These are phyloP conservation scores for Tangara arthus DNA, from an alignment of 2,797 vertebrate genomes.

Conservation along the genomic window DNA sequence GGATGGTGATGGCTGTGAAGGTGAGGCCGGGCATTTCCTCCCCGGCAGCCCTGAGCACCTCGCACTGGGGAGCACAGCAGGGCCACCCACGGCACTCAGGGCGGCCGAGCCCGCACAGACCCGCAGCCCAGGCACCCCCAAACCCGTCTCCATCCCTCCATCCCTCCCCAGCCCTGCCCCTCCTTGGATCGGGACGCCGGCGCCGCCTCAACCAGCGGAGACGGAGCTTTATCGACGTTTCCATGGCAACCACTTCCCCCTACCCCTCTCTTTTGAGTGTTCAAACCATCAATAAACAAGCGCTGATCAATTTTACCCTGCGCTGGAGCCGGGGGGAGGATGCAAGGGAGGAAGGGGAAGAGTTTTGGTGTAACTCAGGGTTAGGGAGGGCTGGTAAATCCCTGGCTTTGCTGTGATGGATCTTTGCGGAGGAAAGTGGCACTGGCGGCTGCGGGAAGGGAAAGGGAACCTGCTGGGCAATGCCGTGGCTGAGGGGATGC, in stretches of 20 bases:
- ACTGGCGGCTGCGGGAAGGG: background rate
- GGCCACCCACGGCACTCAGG: rapidly evolving
- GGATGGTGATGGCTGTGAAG: rapidly evolving
- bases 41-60: background rate
- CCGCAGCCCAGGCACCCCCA: background rate
- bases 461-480: background rate
- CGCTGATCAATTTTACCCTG: slow-evolving; percentile 66
- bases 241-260: slow-evolving; percentile 57
- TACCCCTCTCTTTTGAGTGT: background rate
- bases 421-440: background rate
- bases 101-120: rapidly evolving
- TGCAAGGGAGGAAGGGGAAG: slow-evolving; percentile 10
- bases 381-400: background rate
- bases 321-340: background rate
- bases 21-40: background rate
- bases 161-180: background rate
- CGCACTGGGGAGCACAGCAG: rapidly evolving
- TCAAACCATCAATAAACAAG: slow-evolving; percentile 46
- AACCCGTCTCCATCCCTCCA: background rate
- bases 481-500: background rate
- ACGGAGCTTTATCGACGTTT: slow-evolving; percentile 62
- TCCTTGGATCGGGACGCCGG: background rate
- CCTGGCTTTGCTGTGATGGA: background rate
- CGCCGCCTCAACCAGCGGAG: background rate
- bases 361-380: slow-evolving; percentile 33